phyloP scores from a whole-genome alignment of 1,140 invertebrate species.

The Gryllus bimaculatus region DNA sequence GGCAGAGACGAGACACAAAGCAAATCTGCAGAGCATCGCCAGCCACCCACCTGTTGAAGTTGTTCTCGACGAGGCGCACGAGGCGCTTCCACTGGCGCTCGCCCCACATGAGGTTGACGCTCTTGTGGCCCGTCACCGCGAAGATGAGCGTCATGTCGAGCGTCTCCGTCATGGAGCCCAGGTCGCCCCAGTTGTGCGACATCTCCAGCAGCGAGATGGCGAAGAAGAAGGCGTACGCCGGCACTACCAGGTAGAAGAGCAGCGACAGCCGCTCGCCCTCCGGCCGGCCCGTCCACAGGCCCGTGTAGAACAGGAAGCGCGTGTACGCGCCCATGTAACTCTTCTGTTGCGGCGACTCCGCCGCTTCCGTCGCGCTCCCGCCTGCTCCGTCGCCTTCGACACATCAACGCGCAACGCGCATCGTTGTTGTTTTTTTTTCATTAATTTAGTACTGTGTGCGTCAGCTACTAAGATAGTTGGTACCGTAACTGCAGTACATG shows the following conservation, averaged over 20 bases:
- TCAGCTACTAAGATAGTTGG: no score
- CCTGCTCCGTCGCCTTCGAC: no score
- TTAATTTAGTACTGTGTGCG: no score
- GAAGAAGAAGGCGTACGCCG: background rate
- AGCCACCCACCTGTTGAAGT: background rate
- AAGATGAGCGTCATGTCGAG: background rate
- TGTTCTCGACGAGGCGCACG: background rate
- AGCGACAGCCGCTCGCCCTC: background rate
- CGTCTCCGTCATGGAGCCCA: background rate
- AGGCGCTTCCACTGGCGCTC: background rate
- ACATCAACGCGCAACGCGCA: no score
- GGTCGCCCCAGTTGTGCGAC: background rate
- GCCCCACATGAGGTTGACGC: background rate
- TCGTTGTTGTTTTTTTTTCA: no score
- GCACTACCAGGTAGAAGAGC: background rate
- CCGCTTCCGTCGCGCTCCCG: no score
- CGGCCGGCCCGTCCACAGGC: background rate
- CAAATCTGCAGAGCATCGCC: no score
- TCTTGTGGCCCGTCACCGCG: background rate
- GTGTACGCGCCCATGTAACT: background rate
- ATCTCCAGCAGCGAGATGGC: background rate
- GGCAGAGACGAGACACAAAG: no score
- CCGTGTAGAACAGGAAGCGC: background rate
- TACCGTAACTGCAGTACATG: no score
- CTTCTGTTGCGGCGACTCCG: background rate